These are phyloP conservation scores for Heterotis niloticus DNA, from an alignment of 2,113 vertebrate species.

Conservation along the genomic window DNA sequence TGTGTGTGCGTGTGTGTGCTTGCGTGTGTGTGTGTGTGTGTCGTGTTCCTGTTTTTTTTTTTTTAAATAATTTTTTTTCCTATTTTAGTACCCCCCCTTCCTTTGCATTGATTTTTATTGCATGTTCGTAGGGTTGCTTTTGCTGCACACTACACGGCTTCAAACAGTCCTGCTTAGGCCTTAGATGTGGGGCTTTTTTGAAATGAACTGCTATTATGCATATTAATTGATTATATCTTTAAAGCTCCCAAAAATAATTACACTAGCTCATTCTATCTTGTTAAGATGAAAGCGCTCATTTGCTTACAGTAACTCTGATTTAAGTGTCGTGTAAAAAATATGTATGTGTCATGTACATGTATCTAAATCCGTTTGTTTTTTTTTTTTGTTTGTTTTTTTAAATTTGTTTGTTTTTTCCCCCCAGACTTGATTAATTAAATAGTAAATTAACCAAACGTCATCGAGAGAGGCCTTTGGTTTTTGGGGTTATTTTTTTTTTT, in stretches of 20 bases:
- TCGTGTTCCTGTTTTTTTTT: background rate
- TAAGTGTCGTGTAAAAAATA: slow-evolving; percentile 8
- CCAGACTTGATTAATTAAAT: background rate
- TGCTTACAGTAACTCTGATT: background rate
- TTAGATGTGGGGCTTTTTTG: slow-evolving; percentile 36
- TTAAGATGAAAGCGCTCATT: slow-evolving; percentile 8
- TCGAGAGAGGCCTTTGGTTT: slow-evolving; percentile 5
- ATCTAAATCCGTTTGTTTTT: slow-evolving; percentile 4
- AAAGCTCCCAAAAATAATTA: slow-evolving; percentile 16
- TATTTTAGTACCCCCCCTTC: background rate
- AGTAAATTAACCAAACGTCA: background rate
- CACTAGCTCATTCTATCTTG: slow-evolving; percentile 1
- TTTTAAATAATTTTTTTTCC: slow-evolving; percentile 17
- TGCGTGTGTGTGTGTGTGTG: slow-evolving; percentile 4
- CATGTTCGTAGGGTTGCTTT: slow-evolving; percentile 38
- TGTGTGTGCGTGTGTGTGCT: background rate
- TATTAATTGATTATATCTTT: slow-evolving; percentile 2
- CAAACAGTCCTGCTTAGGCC: slow-evolving; percentile 18
- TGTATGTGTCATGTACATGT: background rate
- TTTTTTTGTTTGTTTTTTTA: no score
- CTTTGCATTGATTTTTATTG: background rate
- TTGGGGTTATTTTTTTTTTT: background rate
- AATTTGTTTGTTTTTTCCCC: no score
- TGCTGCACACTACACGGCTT: slow-evolving; percentile 25
- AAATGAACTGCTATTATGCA: slow-evolving; percentile 40